A percentile compares a stretch with the other conserved stretches of the same genome.
These are phyloP conservation scores for Hephaestus fuliginosus DNA, from an alignment of 2,797 vertebrate genomes.

Conservation along the genomic window DNA sequence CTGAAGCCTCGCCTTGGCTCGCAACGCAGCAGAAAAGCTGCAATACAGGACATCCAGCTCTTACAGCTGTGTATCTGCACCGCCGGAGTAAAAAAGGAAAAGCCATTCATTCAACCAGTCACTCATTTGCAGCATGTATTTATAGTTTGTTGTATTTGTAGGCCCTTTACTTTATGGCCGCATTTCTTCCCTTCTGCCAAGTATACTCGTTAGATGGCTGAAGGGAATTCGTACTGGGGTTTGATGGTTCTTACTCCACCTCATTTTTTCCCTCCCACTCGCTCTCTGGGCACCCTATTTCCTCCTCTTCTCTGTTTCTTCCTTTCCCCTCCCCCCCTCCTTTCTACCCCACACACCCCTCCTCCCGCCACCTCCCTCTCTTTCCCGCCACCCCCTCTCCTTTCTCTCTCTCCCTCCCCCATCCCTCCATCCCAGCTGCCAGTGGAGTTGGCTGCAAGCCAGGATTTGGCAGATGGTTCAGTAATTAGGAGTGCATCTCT, in stretches of 20 bases:
- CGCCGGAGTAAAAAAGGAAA: conserved; percentile 34
- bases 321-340: conserved; percentile 29
- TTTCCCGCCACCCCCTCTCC: conserved; percentile 59
- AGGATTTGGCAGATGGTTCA: conserved; percentile 92
- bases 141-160: conserved; percentile 80
- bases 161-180: conserved; percentile 78
- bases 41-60: conserved; percentile 64
- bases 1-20: conserved; percentile 53
- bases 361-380: conserved; percentile 26
- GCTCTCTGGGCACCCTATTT: conserved; percentile 74
- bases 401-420: conserved; percentile 78
- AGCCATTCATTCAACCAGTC: conserved; percentile 72
- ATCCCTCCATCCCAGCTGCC: conserved; percentile 88
- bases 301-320: conserved; percentile 69
- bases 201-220: conserved; percentile 64
- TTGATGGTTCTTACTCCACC: conserved; percentile 75
- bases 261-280: conserved; percentile 72
- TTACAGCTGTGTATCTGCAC: conserved; percentile 74
- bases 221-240: conserved; percentile 69
- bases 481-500: conserved; percentile 90
- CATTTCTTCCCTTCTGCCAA: conserved; percentile 73
- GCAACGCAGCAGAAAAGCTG: conserved; percentile 48
- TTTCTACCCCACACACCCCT: conserved; percentile 9
- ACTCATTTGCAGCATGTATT: conserved; percentile 78
- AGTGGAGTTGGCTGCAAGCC: conserved; percentile 89